Evolutionary conservation across 1,140 invertebrate genomes (phyloP).

Genomic region (Adoxophyes honmai): DNA sequence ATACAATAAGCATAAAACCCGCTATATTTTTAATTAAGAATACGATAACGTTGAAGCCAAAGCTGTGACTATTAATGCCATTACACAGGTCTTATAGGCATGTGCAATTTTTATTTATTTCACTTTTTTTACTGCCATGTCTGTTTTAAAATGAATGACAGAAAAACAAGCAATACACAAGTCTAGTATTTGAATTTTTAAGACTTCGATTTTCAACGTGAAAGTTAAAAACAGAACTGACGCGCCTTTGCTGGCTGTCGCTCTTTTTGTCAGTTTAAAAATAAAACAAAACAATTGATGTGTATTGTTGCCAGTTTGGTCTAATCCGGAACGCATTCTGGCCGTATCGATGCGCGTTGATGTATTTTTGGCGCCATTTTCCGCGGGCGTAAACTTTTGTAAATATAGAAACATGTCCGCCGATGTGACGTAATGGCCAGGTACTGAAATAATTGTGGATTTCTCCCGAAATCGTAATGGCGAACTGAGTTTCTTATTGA

Average conservation of each 20-base stretch:
- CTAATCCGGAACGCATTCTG: slow-evolving; percentile 34
- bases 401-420: slow-evolving; percentile 32
- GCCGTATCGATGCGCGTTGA: slow-evolving; percentile 33
- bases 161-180: no score
- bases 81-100: no score
- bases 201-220: no score
- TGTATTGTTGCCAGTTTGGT: slow-evolving; percentile 18
- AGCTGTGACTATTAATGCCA: no score
- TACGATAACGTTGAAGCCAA: no score
- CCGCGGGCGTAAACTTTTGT: slow-evolving; percentile 32
- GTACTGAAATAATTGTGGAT: slow-evolving; percentile 8
- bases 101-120: no score
- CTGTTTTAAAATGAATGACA: no score
- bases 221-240: no score
- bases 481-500: slow-evolving; percentile 9
- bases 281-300: slow-evolving; percentile 14
- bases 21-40: no score
- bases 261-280: slow-evolving; percentile 21
- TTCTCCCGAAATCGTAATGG: slow-evolving; percentile 16
- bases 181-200: no score
- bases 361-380: slow-evolving; percentile 44
- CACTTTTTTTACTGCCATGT: no score
- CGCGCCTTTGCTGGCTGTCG: slow-evolving; percentile 11
- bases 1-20: no score
- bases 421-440: not conserved